Evolutionary conservation across 2,888 invertebrate species (phyloP).

Genomic region (Ectemnius continuus): DNA sequence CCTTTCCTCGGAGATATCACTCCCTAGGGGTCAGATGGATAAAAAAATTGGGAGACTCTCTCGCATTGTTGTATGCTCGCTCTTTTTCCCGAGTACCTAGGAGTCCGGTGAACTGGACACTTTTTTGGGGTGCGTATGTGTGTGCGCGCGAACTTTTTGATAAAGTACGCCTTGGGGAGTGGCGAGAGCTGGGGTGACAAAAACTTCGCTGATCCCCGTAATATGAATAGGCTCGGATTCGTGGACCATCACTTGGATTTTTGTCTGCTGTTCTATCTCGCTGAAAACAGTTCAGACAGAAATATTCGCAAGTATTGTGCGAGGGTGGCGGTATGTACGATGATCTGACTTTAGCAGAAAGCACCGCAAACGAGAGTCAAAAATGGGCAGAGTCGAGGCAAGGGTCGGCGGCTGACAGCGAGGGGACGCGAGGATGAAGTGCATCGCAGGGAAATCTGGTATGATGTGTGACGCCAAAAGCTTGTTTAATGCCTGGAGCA

Average conservation of each 20-base stretch:
- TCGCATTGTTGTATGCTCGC: conserved; percentile 24
- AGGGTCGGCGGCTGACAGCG: conserved; percentile 40
- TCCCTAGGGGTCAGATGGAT: conserved; percentile 10
- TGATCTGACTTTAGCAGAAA: not conserved
- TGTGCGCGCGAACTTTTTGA: not conserved
- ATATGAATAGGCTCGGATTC: too few species aligned
- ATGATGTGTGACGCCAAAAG: conserved; percentile 1
- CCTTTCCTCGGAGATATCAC: too few species aligned
- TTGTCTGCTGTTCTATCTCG: not conserved
- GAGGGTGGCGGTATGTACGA: too few species aligned
- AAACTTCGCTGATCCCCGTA: too few species aligned
- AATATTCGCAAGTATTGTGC: too few species aligned
- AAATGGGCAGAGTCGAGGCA: conserved; percentile 20
- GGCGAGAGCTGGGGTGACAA: not conserved
- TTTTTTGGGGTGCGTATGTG: not conserved
- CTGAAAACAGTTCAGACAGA: too few species aligned
- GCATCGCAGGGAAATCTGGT: conserved; percentile 27
- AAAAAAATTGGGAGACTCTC: conserved; percentile 27
- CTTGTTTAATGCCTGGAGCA: conserved; percentile 31
- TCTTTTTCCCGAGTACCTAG: not conserved
- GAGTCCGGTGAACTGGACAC: not conserved
- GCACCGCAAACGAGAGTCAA: not conserved
- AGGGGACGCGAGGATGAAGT: conserved; percentile 18
- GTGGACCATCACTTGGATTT: not conserved
- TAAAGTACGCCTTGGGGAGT: not conserved